A percentile compares a stretch with the other conserved stretches of the same genome.
Conservation (phyloP, 2,888 invertebrate genomes). For the Colletes collaris region DNA sequence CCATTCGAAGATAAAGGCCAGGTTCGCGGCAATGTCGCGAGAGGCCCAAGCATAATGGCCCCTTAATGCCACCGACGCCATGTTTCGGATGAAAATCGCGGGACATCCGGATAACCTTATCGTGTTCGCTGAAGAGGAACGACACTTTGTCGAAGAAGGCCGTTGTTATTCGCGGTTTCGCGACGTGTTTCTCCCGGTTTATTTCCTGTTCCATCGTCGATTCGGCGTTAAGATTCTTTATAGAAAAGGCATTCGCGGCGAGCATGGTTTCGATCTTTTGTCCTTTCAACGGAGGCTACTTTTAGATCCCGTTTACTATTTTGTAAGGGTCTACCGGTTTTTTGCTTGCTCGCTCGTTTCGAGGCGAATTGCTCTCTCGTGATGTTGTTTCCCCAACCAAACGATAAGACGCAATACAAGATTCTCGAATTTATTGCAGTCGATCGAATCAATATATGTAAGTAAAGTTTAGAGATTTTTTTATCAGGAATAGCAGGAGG, state of each 20-base stretch:
- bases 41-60: slow-evolving; percentile 10
- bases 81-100: slow-evolving; percentile 39
- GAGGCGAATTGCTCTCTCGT: too few relatives aligned
- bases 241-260: not conserved
- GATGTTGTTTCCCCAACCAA: too few relatives aligned
- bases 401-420: too few relatives aligned
- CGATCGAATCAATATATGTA: too few relatives aligned
- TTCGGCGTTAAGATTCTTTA: slow-evolving; percentile 4
- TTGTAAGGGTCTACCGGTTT: too few relatives aligned
- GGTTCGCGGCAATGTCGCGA: not conserved
- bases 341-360: too few relatives aligned
- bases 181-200: slow-evolving; percentile 7
- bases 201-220: not conserved
- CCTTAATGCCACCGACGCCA: slow-evolving; percentile 41
- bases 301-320: too few relatives aligned
- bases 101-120: slow-evolving; percentile 43
- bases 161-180: not conserved
- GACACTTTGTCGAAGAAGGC: slow-evolving; percentile 7
- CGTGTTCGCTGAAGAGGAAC: slow-evolving; percentile 22
- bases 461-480: too few relatives aligned
- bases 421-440: too few relatives aligned
- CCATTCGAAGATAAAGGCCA: slow-evolving; percentile 26
- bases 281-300: too few relatives aligned
- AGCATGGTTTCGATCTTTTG: too few relatives aligned
- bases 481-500: too few relatives aligned